phyloP scores from a whole-genome alignment of 2,888 invertebrate genomes.

The Acleris laterana region DNA sequence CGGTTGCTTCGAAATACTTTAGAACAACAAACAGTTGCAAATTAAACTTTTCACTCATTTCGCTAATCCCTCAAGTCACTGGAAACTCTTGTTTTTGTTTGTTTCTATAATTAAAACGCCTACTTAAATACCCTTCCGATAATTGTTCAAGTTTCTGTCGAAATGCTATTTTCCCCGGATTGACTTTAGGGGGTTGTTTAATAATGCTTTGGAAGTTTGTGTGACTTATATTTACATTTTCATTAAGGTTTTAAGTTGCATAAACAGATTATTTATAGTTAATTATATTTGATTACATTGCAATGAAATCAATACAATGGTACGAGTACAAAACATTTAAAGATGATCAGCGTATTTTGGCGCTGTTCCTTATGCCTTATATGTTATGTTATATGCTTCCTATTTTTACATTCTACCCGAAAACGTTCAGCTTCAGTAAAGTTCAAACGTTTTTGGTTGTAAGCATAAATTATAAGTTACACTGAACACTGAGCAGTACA shows the following conservation, averaged over 20 bases:
- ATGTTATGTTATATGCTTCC: too few species aligned
- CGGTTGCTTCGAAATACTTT: constrained; percentile 29
- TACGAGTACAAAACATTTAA: too few species aligned
- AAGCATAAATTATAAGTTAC: too few species aligned
- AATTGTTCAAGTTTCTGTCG: constrained; percentile 69
- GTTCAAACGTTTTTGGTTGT: too few species aligned
- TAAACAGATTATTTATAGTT: too few species aligned
- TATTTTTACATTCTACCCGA: too few species aligned
- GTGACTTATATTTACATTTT: constrained; percentile 1
- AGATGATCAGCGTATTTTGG: too few species aligned
- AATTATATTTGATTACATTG: too few species aligned
- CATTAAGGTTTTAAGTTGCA: not conserved
- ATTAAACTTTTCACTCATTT: constrained; percentile 61
- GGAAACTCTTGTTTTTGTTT: constrained; percentile 73
- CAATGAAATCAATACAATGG: too few species aligned
- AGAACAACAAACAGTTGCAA: constrained; percentile 57
- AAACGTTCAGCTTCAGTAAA: too few species aligned
- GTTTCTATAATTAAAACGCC: constrained; percentile 78
- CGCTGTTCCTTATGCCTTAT: too few species aligned
- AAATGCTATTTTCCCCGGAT: constrained; percentile 55
- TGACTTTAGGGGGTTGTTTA: constrained; percentile 56
- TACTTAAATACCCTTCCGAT: constrained; percentile 68
- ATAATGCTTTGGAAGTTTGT: constrained; percentile 15
- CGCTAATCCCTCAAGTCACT: constrained; percentile 64
- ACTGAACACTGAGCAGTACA: too few species aligned